A percentile compares a stretch with the other conserved stretches of the same genome.
phyloP scores from a whole-genome alignment of 2,888 invertebrate species.

The Apoderus coryli region DNA sequence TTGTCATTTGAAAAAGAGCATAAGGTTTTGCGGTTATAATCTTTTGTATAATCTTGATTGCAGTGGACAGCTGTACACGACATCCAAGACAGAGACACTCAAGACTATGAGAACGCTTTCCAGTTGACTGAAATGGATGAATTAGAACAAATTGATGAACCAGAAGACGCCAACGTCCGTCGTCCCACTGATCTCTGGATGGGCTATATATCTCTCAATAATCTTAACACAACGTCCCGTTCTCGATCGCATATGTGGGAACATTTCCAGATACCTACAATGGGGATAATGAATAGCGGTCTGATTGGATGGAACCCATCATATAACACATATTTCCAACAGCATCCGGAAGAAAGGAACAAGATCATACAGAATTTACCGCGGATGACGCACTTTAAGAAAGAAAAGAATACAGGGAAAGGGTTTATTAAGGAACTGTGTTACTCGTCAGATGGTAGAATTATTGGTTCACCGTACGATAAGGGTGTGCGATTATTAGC shows the following conservation, averaged over 20 bases:
- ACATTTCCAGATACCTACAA: slow-evolving; percentile 21
- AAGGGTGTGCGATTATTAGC: slow-evolving; percentile 74
- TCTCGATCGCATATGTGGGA: slow-evolving; percentile 17
- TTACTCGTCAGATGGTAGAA: slow-evolving; percentile 78
- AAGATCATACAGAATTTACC: slow-evolving; percentile 55
- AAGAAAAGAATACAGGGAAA: slow-evolving; percentile 78
- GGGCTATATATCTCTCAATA: slow-evolving; percentile 27
- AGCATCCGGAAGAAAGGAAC: slow-evolving; percentile 26
- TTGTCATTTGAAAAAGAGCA: too few relatives aligned
- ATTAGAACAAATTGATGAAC: slow-evolving; percentile 17
- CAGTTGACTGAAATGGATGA: slow-evolving; percentile 19
- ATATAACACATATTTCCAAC: slow-evolving; percentile 24
- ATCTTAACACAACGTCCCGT: slow-evolving; percentile 16
- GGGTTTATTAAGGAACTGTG: slow-evolving; percentile 89
- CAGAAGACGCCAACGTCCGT: slow-evolving; percentile 18
- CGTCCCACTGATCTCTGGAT: slow-evolving; percentile 31
- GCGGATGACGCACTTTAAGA: slow-evolving; percentile 66
- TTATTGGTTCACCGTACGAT: slow-evolving; percentile 82
- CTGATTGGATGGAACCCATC: slow-evolving; percentile 23
- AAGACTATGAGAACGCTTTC: slow-evolving; percentile 31
- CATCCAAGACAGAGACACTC: slow-evolving; percentile 52
- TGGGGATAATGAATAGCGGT: slow-evolving; percentile 30
- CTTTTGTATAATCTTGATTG: too few relatives aligned
- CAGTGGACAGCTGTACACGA: slow-evolving; percentile 92
- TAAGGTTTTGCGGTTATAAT: too few relatives aligned